Conservation (phyloP, 2,113 vertebrate species). For the Phrynosoma blainvillii region DNA sequence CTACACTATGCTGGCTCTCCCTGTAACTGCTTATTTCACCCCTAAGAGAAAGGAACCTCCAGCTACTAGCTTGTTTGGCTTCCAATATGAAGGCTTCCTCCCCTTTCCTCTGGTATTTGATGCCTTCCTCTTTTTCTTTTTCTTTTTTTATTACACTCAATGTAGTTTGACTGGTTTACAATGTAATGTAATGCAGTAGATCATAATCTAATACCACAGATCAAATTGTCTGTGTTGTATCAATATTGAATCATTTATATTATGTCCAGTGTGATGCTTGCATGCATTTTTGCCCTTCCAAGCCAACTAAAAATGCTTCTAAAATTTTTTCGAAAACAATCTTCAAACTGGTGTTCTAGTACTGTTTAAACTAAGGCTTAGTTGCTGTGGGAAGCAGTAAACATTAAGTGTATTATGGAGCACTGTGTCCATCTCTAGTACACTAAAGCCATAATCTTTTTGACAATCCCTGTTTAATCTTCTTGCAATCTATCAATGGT, state of each 20-base stretch:
- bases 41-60: too few species aligned
- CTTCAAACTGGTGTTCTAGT: not conserved
- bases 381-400: not conserved
- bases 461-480: not conserved
- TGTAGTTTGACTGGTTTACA: not conserved
- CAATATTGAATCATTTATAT: slow-evolving; percentile 2
- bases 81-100: not conserved
- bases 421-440: not conserved
- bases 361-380: not conserved
- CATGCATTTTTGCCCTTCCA: not conserved
- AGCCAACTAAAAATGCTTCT: not conserved
- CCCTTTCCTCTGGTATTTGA: not conserved
- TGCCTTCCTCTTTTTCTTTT: not conserved
- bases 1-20: too few species aligned
- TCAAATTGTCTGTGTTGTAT: not conserved
- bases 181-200: not conserved
- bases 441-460: not conserved
- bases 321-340: not conserved
- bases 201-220: slow-evolving; percentile 8
- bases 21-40: too few species aligned
- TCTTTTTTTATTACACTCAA: not conserved
- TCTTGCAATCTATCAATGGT: not conserved
- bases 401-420: not conserved
- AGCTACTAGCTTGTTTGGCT: not conserved
- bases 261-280: not conserved